Base-by-base conservation (phyloP, 30 jellyfish, hydroid and myxozoan species). In the Chironex yamaguchii region DNA sequence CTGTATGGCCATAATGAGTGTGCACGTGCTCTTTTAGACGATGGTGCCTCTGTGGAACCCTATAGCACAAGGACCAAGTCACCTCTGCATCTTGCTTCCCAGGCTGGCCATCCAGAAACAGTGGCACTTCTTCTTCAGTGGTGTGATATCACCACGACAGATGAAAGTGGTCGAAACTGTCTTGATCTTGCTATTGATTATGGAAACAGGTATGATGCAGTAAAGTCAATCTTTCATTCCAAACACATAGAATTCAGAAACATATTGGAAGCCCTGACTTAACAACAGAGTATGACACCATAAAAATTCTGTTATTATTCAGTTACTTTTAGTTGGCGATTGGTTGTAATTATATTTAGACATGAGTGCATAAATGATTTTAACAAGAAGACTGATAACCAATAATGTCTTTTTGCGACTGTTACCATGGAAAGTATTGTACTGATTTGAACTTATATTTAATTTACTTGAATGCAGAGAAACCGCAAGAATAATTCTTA, bases 181-280 rank as follows among this genome's bases (percentile, higher is more conserved):
- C 67, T 91, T 52, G 98, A 91, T 66, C 74, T 85, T 34, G 96
- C 96, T 0, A 85, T 91, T 54, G 98, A 91, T 72, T 62, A 80
- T 71, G 89, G 62, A 21, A 69, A 80, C 26, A 86, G 53, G 98
- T 91, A 74, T 30, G 90, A 31, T 28, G 6, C n/a, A n/a, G n/a
- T n/a, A 6, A 24, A n/a, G n/a, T n/a, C n/a, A n/a, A n/a, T n/a
- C n/a, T n/a, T n/a, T n/a, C n/a, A n/a, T n/a, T n/a, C n/a, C n/a
- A n/a, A n/a, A n/a, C n/a, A n/a, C n/a, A n/a, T n/a, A n/a, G n/a
- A n/a, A n/a, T n/a, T n/a, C n/a, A n/a, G n/a, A n/a, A n/a, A n/a
- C n/a, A n/a, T n/a, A n/a, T n/a, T n/a, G n/a, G n/a, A n/a, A n/a
- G n/a, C n/a, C n/a, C n/a, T n/a, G n/a, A n/a, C n/a, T n/a, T n/a